Evolutionary conservation across 2,797 vertebrate genomes (phyloP).

Genomic region (Clarias pachynema): DNA sequence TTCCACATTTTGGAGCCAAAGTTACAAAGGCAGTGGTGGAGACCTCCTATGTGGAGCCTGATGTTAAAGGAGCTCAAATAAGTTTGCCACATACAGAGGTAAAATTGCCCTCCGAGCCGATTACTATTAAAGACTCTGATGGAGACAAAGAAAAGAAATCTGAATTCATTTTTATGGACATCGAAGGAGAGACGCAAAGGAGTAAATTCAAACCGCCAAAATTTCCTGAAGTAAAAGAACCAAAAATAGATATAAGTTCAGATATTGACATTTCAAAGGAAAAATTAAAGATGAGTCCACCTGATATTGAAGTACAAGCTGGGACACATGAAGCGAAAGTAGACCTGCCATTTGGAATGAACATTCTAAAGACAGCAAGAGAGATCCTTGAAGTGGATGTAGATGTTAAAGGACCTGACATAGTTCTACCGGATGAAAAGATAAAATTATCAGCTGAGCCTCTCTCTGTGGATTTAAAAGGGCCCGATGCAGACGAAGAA

Average conservation of each 20-base stretch:
- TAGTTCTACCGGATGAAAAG: rapidly evolving
- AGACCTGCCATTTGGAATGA: constrained; percentile 33
- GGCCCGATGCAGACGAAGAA: constrained; percentile 12
- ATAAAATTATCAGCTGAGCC: constrained; percentile 10
- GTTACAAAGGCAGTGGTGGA: neutral
- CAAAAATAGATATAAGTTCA: constrained; percentile 38
- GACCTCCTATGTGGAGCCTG: constrained; percentile 4
- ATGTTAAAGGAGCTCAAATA: constrained; percentile 32
- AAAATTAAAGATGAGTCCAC: constrained; percentile 35
- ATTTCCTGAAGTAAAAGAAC: constrained; percentile 46
- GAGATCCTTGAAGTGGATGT: constrained; percentile 37
- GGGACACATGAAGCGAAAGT: constrained; percentile 33
- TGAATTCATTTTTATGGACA: neutral
- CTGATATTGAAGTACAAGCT: constrained; percentile 46
- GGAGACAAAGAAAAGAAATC: constrained; percentile 18
- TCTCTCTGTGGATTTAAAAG: constrained; percentile 21
- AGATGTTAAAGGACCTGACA: neutral
- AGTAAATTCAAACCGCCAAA: constrained; percentile 54
- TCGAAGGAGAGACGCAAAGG: constrained; percentile 30
- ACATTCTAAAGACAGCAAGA: constrained; percentile 17
- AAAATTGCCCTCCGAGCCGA: neutral
- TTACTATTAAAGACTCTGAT: constrained; percentile 28
- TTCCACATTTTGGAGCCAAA: constrained; percentile 46
- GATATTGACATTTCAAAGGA: constrained; percentile 52
- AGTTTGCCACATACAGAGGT: constrained; percentile 25